Evolutionary conservation across 2,113 vertebrate genomes (phyloP).

Genomic region (Callaeas wilsoni): DNA sequence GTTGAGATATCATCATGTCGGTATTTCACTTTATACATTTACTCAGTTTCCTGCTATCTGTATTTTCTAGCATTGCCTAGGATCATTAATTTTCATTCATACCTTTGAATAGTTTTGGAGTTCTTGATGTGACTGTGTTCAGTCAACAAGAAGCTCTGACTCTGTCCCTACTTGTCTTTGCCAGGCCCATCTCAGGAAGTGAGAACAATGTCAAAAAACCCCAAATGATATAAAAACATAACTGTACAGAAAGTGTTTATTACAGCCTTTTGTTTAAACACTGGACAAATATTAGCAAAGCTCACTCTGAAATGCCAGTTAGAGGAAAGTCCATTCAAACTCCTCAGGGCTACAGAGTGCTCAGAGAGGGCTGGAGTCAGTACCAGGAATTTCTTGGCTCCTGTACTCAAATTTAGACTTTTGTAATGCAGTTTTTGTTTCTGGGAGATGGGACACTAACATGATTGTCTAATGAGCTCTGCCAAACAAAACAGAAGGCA

Average conservation of each 20-base stretch:
- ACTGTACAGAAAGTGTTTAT: not conserved
- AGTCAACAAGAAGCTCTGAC: not conserved
- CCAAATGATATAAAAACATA: not conserved
- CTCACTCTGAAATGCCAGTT: not conserved
- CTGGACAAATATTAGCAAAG: not conserved
- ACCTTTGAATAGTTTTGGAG: not conserved
- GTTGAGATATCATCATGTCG: not conserved
- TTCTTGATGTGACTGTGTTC: not conserved
- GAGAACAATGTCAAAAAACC: not conserved
- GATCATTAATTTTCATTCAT: not conserved
- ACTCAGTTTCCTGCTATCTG: not conserved
- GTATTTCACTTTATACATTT: not conserved
- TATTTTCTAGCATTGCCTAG: not conserved
- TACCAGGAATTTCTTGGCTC: not conserved
- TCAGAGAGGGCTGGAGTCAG: not conserved
- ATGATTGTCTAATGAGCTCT: not conserved
- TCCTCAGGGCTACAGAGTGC: not conserved
- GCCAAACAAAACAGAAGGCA: not conserved
- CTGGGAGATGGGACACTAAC: not conserved
- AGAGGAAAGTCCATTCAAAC: not conserved
- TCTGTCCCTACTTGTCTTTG: not conserved
- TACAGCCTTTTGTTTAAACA: not conserved
- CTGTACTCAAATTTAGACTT: not conserved
- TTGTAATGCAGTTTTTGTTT: not conserved
- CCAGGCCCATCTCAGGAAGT: not conserved